A percentile compares a stretch with the other conserved stretches of the same genome.
These are phyloP conservation scores for Thaleichthys pacificus DNA, from an alignment of 2,797 vertebrate genomes.

Conservation along the genomic window DNA sequence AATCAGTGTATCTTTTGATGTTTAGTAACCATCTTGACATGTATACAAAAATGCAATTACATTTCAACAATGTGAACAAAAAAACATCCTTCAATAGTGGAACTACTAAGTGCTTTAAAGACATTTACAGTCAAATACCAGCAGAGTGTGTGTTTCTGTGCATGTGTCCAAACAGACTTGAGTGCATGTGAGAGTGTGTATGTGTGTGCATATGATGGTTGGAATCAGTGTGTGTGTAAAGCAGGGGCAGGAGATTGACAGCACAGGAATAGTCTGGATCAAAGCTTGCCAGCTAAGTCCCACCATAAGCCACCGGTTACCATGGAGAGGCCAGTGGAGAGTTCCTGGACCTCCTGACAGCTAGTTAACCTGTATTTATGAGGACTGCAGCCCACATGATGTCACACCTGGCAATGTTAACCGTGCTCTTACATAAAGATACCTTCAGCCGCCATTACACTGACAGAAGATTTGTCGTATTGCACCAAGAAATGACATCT, in stretches of 20 bases:
- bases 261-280: constrained; percentile 50
- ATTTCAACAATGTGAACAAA: neutral
- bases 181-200: constrained; percentile 1
- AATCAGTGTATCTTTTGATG: neutral
- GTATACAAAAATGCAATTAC: neutral
- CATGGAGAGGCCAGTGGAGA: constrained; percentile 28
- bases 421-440: constrained; percentile 1
- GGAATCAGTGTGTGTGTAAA: neutral
- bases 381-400: constrained; percentile 17
- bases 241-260: neutral
- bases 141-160: neutral
- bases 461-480: neutral
- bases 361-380: constrained; percentile 15
- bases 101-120: neutral
- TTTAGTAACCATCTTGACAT: neutral
- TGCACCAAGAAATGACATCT: too few relatives aligned
- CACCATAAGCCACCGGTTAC: constrained; percentile 47
- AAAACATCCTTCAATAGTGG: neutral
- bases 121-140: neutral
- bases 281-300: constrained; percentile 56
- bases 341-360: constrained; percentile 34
- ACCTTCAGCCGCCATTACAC: neutral
- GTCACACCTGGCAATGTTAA: constrained; percentile 27
- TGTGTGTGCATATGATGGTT: constrained; percentile 18
- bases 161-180: neutral